phyloP scores from a whole-genome alignment of 2,113 vertebrate species.

The Danio rerio region DNA sequence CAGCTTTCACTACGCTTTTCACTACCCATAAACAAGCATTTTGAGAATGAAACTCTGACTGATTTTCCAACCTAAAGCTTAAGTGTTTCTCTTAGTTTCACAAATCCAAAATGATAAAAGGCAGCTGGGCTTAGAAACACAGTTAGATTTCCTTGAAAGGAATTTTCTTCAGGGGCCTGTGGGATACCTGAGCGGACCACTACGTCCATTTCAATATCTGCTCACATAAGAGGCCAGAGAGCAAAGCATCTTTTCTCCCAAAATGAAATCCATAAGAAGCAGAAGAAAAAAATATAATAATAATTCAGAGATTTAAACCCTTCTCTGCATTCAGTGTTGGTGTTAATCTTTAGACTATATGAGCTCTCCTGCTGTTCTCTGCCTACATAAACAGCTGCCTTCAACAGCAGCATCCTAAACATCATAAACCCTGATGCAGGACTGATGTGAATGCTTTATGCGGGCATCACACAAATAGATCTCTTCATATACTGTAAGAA shows the following conservation, averaged over 20 bases:
- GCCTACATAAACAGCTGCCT: neutral
- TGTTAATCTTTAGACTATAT: slow-evolving; percentile 21
- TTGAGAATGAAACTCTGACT: slow-evolving; percentile 3
- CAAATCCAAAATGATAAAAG: slow-evolving; percentile 18
- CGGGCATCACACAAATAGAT: neutral
- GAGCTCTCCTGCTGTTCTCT: slow-evolving; percentile 8
- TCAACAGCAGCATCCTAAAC: neutral
- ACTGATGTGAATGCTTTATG: slow-evolving; percentile 10
- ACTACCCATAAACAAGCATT: slow-evolving; percentile 13
- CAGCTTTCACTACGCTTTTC: slow-evolving; percentile 31
- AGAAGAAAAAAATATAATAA: neutral
- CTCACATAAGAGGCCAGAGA: slow-evolving; percentile 6
- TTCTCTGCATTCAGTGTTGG: neutral
- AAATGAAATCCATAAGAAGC: slow-evolving; percentile 23
- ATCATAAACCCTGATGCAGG: neutral
- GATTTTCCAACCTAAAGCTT: neutral
- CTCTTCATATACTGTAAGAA: neutral
- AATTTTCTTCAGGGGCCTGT: slow-evolving; percentile 13
- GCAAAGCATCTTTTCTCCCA: neutral
- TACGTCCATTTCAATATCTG: slow-evolving; percentile 6
- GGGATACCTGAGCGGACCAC: neutral
- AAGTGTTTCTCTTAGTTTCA: neutral
- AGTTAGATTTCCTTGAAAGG: slow-evolving; percentile 15
- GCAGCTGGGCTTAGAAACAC: slow-evolving; percentile 4
- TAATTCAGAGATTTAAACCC: neutral